Percentiles rank a stretch among this genome's conserved stretches.
Evolutionary conservation across 2,797 vertebrate species (phyloP).

Genomic region (Megaceryle alcyon): DNA sequence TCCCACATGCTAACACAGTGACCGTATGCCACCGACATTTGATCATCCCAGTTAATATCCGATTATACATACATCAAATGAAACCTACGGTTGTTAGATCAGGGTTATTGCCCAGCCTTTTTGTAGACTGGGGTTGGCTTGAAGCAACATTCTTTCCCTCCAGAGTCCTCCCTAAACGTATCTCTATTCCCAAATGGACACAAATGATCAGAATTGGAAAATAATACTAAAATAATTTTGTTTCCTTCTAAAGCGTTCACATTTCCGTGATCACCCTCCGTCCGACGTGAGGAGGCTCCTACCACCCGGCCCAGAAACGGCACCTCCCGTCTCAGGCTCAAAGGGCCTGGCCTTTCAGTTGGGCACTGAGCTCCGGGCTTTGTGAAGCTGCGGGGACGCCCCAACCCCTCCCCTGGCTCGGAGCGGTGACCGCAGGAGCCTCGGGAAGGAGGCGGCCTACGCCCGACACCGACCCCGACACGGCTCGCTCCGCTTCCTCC

Average conservation of each 20-base stretch:
- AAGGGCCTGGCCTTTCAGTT: no score
- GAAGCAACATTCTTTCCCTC: not conserved
- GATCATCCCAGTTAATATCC: not conserved
- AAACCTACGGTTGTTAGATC: not conserved
- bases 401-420: fast-evolving
- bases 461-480: not conserved
- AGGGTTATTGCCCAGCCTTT: not conserved
- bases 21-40: not conserved
- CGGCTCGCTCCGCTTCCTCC: not conserved
- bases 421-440: not conserved
- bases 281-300: not conserved
- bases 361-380: fast-evolving
- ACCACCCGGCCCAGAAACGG: not conserved
- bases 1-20: not conserved
- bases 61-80: not conserved
- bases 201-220: not conserved
- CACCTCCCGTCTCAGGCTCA: not conserved
- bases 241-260: not conserved
- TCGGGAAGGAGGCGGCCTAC: not conserved
- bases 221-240: fast-evolving
- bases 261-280: fast-evolving
- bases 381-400: not conserved
- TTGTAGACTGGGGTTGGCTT: no score
- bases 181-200: not conserved
- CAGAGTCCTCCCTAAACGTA: not conserved